Evolutionary conservation across 2,113 vertebrate species (phyloP), one percentile per base, ranked within the genome.

Genomic region (Fregata magnificens): DNA sequence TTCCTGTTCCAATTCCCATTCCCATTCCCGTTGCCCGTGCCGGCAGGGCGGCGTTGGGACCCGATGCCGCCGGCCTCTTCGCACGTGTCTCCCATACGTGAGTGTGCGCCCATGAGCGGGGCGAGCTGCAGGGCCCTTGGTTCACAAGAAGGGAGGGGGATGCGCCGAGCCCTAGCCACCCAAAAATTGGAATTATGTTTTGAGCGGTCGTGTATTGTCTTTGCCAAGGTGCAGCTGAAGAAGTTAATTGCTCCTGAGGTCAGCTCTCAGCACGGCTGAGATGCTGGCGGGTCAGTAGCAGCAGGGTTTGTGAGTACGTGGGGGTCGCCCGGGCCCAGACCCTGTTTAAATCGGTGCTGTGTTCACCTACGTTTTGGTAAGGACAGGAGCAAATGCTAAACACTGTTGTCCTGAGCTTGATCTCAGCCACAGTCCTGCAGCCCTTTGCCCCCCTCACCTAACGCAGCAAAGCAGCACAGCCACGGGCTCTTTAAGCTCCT

Each of bases 81-180:
- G 14, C 88, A 24, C 4, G 29, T 52, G n/a, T 76, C 66, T 67
- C 3, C 0, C 2, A 3, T 81, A 16, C 0, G 1, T 87, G 55
- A 86, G 50, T 19, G 56, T 67, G 69, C 4, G 4, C 72, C 55
- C 0, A 0, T 5, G 6, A 25, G 70, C 5, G 3, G 58, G 66
- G 18, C 0, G 5, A 53, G 53, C 71, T 44, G 47, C 0, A 1
- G 42, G 81, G 26, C 1, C 2, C 34, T 32, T 44, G 70, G 44
- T 74, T 94, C 6, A 2, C 65, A 13, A 8, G 59, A n/a, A 86
- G 59, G 24, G 65, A 71, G 19, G 18, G 78, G 26, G 71, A 34
- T 22, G 42, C 1, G 16, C 67, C 2, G 2, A 76, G 26, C 28
- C 34, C 53, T 40, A 28, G 45, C 31, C 42, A 29, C 38, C 28